A percentile compares a stretch with the other conserved stretches of the same genome.
Conservation (phyloP, 2,113 vertebrate species). For the Neomonachus schauinslandi region DNA sequence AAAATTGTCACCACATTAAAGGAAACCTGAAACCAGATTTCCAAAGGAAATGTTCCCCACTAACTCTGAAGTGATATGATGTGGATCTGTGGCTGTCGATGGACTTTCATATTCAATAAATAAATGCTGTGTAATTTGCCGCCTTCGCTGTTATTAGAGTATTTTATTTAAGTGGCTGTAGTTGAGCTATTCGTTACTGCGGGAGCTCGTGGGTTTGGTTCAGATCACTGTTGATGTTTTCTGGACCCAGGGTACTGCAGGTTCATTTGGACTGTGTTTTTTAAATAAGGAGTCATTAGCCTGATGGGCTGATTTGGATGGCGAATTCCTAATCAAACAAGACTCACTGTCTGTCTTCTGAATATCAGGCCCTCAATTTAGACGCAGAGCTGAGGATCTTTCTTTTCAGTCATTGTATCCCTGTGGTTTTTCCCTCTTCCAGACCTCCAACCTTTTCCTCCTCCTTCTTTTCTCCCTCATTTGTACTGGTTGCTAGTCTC, state of each 20-base stretch:
- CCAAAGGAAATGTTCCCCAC: conserved; percentile 46
- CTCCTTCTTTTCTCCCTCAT: conserved; percentile 71
- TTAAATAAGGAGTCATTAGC: conserved; percentile 54
- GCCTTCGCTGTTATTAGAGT: conserved; percentile 55
- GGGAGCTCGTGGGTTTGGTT: conserved; percentile 6
- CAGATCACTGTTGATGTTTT: conserved; percentile 34
- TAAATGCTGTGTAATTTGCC: conserved; percentile 72
- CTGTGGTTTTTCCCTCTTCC: background rate
- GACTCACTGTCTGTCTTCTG: conserved; percentile 22
- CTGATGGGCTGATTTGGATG: background rate
- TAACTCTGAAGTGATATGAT: conserved; percentile 24
- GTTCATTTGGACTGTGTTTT: background rate
- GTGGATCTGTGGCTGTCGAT: conserved; percentile 48
- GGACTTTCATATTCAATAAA: conserved; percentile 76
- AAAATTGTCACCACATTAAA: conserved; percentile 63
- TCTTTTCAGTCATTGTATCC: conserved; percentile 56
- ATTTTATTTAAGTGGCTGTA: conserved; percentile 72
- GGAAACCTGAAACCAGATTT: conserved; percentile 70
- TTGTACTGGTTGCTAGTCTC: conserved; percentile 41
- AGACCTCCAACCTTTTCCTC: conserved; percentile 65
- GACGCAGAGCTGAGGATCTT: background rate
- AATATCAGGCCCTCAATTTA: background rate
- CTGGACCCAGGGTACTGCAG: background rate
- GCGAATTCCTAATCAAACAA: background rate
- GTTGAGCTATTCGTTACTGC: background rate